phyloP scores from a whole-genome alignment of 2,797 vertebrate genomes.

The Manis javanica region DNA sequence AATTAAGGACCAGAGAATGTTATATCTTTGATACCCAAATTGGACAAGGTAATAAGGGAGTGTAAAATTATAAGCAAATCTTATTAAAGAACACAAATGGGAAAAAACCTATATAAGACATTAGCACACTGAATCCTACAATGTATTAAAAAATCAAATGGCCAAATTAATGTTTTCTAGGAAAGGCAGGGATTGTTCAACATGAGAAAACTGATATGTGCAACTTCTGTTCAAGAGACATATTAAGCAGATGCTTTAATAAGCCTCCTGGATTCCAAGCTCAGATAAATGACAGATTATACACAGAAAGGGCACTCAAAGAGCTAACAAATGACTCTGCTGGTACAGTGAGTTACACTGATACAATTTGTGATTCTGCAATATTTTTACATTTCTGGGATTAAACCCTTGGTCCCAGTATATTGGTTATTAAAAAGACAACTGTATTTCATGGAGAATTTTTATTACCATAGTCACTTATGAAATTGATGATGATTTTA shows the following conservation, averaged over 20 bases:
- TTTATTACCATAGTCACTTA: background rate
- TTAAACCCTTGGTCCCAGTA: background rate
- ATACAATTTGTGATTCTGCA: background rate
- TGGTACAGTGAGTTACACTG: background rate
- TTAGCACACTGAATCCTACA: background rate
- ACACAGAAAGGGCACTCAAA: background rate
- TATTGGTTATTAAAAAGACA: background rate
- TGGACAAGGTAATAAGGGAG: background rate
- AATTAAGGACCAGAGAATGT: background rate
- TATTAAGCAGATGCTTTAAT: background rate
- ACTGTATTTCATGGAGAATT: background rate
- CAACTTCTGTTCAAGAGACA: background rate
- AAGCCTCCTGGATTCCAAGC: background rate
- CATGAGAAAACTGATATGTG: background rate
- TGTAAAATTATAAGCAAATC: background rate
- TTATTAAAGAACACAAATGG: background rate
- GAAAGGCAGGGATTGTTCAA: background rate
- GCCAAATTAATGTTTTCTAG: background rate
- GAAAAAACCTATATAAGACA: background rate
- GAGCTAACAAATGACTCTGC: background rate
- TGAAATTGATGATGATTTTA: background rate
- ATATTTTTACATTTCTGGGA: background rate
- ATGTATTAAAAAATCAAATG: background rate
- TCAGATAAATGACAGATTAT: background rate
- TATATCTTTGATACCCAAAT: background rate